Base-by-base conservation (phyloP, 2,797 vertebrate genomes). In the Gallinago solitaria region DNA sequence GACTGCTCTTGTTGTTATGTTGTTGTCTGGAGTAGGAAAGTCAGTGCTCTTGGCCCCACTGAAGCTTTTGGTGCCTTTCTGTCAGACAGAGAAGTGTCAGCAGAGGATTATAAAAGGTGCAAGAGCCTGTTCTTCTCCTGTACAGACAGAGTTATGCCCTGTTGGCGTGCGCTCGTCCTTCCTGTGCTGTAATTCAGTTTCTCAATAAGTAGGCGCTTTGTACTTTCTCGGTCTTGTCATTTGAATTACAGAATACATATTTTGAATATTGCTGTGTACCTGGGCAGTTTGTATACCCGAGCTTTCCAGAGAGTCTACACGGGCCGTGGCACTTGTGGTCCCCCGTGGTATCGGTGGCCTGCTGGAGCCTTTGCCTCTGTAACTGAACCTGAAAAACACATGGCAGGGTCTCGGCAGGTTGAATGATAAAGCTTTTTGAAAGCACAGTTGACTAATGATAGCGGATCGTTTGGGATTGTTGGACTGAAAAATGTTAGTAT, bases 401-500 rank as follows among this genome's bases (percentile, higher is more conserved):
- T 43, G 70, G 59, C 59, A 37, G 83, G 54, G 68, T 37, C 94
- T 86, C 70, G 32, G 93, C 48, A 70, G 90, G 90, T 70, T 61
- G 56, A 74, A 25, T 51, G 75, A 64, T 59, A 45, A 69, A 88
- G 93, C 80, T 77, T 94, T 94, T 63, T 82, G 90, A 76, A 92
- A 96, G 90, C 43, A 7, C 33, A 9, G 47, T 43, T 89, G 93
- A 57, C 73, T 88, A 69, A 76, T 60, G 91, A 54, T 47, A 76
- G 74, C 20, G 45, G 83, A 83, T 94, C 74, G 35, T 73, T 94
- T 88, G 74, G 50, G 60, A 27, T 39, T 39, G 74, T 50, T 50
- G 91, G 82, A 41, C 95, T 95, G 91, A 54, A 87, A 87, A 90
- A 86, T 63, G 80, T 90, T 93, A 14, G 51, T 33, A 8, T 79